Conservation (phyloP, 2,797 vertebrate genomes). For the Tenualosa ilisha region DNA sequence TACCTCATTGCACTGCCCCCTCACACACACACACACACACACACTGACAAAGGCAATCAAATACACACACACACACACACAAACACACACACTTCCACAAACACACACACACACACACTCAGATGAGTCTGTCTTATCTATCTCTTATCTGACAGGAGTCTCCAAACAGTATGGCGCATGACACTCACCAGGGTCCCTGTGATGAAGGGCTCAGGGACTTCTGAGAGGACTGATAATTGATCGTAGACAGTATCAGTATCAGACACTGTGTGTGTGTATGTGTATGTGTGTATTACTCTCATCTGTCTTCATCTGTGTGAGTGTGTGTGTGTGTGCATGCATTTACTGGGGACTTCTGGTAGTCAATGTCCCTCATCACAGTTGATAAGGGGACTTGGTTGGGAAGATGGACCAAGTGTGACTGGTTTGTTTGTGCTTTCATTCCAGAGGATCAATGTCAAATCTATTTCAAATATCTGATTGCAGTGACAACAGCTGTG, state of each 20-base stretch:
- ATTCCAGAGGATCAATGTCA: not conserved
- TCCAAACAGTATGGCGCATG: not conserved
- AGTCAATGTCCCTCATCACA: not conserved
- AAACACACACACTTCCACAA: no score
- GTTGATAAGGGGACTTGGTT: not conserved
- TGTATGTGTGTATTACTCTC: not conserved
- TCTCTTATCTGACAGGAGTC: not conserved
- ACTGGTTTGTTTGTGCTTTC: not conserved
- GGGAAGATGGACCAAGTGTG: not conserved
- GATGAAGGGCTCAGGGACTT: not conserved
- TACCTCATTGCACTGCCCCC: no score
- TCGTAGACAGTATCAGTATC: not conserved
- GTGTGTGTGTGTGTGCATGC: slow-evolving; percentile 1
- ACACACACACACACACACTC: not conserved
- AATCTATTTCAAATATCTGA: not conserved
- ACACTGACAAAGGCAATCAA: no score
- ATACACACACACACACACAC: no score
- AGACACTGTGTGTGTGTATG: not conserved
- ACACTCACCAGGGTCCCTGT: not conserved
- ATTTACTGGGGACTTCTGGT: no score
- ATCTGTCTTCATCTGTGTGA: not conserved
- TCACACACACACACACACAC: no score
- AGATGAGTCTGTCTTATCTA: not conserved
- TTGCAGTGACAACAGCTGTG: not conserved
- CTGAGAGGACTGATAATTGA: not conserved